Conservation (phyloP, 2,888 invertebrate species). For the Norana najaformis region DNA sequence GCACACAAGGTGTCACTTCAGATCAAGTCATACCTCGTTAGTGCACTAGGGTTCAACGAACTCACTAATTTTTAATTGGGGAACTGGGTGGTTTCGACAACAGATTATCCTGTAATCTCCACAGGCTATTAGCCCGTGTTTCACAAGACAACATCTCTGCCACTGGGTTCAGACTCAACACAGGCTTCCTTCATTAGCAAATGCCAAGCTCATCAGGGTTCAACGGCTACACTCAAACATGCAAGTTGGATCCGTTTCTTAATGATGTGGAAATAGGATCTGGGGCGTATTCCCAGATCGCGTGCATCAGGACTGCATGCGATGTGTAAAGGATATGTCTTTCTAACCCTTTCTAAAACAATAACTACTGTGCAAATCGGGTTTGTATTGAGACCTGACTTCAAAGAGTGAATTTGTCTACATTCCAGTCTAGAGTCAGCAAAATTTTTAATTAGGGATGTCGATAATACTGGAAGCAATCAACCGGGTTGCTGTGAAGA, state of each 20-base stretch:
- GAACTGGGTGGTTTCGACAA: not conserved
- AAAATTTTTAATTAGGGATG: too few species aligned
- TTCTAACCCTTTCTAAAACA: too few species aligned
- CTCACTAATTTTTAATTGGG: not conserved
- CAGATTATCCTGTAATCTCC: not conserved
- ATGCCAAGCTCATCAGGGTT: not conserved
- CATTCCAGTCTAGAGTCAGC: not conserved
- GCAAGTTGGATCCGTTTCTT: not conserved
- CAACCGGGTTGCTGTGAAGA: not conserved
- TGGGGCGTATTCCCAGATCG: not conserved
- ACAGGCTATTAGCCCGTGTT: not conserved
- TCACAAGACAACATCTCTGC: not conserved
- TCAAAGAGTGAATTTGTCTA: not conserved
- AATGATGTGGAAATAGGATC: too few species aligned
- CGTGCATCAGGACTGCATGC: not conserved
- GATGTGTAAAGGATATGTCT: not conserved
- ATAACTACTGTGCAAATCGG: not conserved
- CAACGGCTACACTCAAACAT: not conserved
- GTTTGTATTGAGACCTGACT: not conserved
- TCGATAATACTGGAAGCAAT: not conserved
- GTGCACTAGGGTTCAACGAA: too few species aligned
- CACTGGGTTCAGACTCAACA: not conserved
- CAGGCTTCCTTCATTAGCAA: not conserved
- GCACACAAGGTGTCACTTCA: too few species aligned
- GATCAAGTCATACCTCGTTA: not conserved